Percentiles rank a stretch among this genome's conserved stretches.
phyloP scores from a whole-genome alignment of 1,140 invertebrate genomes.

The Leptinotarsa defecta region DNA sequence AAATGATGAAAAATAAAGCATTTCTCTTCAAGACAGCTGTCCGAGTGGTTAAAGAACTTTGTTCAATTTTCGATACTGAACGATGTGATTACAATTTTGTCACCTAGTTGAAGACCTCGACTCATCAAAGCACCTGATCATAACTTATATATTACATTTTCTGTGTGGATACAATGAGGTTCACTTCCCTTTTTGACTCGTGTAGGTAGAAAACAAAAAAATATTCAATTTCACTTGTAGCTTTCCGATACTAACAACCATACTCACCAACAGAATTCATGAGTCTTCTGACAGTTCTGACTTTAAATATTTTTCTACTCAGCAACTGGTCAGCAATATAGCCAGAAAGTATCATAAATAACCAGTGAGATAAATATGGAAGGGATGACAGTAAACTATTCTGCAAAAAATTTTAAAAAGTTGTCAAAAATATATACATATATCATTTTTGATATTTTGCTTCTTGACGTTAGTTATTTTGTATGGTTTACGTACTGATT shows the following conservation, averaged over 20 bases:
- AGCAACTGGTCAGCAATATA: slow-evolving; percentile 66
- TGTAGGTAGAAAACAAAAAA: too few relatives aligned
- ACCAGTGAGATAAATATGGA: slow-evolving; percentile 76
- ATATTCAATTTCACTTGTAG: too few relatives aligned
- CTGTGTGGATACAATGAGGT: too few relatives aligned
- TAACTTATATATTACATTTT: too few relatives aligned
- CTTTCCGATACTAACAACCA: not conserved
- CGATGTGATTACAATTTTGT: too few relatives aligned
- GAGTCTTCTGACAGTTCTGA: slow-evolving; percentile 64
- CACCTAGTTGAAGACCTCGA: too few relatives aligned
- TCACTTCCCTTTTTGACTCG: too few relatives aligned
- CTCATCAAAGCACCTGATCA: too few relatives aligned
- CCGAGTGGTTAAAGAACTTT: too few relatives aligned
- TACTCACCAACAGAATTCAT: slow-evolving; percentile 66
- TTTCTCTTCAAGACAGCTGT: too few relatives aligned
- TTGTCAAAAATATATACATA: not conserved
- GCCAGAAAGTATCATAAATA: slow-evolving; percentile 68
- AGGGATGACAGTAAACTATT: slow-evolving; percentile 74
- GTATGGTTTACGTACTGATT: slow-evolving; percentile 48
- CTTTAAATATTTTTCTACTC: slow-evolving; percentile 59
- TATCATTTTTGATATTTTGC: not conserved
- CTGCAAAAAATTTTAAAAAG: slow-evolving; percentile 55
- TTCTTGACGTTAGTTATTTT: not conserved
- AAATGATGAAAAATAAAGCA: too few relatives aligned
- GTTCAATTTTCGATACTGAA: too few relatives aligned